Base-by-base conservation (phyloP, 2,888 invertebrate genomes). In the Sisyra terminalis region DNA sequence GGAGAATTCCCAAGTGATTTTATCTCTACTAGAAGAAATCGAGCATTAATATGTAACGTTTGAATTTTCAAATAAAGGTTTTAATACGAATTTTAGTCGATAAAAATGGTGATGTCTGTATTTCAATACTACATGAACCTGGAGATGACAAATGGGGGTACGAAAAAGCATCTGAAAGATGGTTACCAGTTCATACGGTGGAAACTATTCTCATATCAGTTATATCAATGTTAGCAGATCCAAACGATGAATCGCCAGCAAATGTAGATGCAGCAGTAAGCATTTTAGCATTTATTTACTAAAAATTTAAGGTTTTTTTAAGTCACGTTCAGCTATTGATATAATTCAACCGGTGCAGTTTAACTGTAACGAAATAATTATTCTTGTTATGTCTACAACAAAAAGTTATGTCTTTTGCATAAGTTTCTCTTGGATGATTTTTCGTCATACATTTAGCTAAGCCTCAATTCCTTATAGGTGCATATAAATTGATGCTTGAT, bases 111-210 rank as follows among this genome's bases (percentile, higher is more conserved):
- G 86, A 88, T 65, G 97, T 97, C 39, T 97, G 97, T 72, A 97
- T 97, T 75, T 96, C 96, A 61, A 97, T 97, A 66, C 74, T 97
- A 51, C 97, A 97, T 60, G 96, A 97, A 65, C 96, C 97, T 29
- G 97, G 96, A 45, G 96, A 96, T 73, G 97, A 97, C 65, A 93
- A 93, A 66, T 96, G 87, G 78, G 96, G 94, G 46, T 96, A 96
- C 60, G 96, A 96, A 67, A 89, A 92, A 64, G 93, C 96, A 47
- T 89, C 89, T 45, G 97, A 97, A 66, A 75, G 97, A 64, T 97
- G 97, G 97, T 69, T 96, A 61, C 96, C 97, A 31, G 93, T 97
- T 49, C 97, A 97, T 67, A 96, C 97, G 51, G 97, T 94, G 55
- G 94, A 96, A 72, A 96, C 96, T 51, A 97, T 97, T 63, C 77